Evolutionary conservation across 2,888 invertebrate species (phyloP).

Genomic region (Drosophila stalkeri): DNA sequence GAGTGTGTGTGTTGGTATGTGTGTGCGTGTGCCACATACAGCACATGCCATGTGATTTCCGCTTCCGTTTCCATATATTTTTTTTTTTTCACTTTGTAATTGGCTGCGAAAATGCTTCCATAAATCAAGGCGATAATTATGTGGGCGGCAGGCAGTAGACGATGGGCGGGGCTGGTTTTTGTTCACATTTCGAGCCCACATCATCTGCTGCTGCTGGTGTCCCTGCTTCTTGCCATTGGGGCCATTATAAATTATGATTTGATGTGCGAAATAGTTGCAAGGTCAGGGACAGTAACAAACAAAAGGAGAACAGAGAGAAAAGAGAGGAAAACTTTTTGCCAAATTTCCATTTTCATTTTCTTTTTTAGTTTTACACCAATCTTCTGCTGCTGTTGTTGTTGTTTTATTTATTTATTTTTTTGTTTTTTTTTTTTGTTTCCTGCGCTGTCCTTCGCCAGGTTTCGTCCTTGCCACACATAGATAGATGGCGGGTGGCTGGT

Average conservation of each 20-base stretch:
- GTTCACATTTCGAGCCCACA: slow-evolving; percentile 6
- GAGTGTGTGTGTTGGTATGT: slow-evolving; percentile 1
- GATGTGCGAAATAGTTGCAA: slow-evolving; percentile 69
- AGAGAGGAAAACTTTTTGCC: slow-evolving; percentile 13
- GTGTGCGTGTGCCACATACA: slow-evolving; percentile 33
- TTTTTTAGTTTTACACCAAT: background rate
- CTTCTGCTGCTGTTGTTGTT: background rate
- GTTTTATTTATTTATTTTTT: background rate
- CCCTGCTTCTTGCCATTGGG: background rate
- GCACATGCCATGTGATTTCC: slow-evolving; percentile 58
- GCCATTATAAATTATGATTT: slow-evolving; percentile 73
- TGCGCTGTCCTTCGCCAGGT: slow-evolving; percentile 33
- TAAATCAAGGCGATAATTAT: slow-evolving; percentile 82
- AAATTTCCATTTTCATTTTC: slow-evolving; percentile 15
- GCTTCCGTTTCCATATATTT: slow-evolving; percentile 45
- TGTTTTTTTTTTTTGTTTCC: background rate
- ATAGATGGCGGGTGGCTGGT: slow-evolving; percentile 4
- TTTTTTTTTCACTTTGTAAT: slow-evolving; percentile 61
- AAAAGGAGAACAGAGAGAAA: background rate
- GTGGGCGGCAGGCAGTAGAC: slow-evolving; percentile 72
- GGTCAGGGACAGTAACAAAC: slow-evolving; percentile 27
- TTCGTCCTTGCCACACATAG: slow-evolving; percentile 43
- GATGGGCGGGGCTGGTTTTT: slow-evolving; percentile 1
- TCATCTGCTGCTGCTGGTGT: slow-evolving; percentile 6
- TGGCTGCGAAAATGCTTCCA: slow-evolving; percentile 78